A percentile compares a stretch with the other conserved stretches of the same genome.
phyloP scores from a whole-genome alignment of 2,888 invertebrate genomes.

The Stictocephala bisonia region DNA sequence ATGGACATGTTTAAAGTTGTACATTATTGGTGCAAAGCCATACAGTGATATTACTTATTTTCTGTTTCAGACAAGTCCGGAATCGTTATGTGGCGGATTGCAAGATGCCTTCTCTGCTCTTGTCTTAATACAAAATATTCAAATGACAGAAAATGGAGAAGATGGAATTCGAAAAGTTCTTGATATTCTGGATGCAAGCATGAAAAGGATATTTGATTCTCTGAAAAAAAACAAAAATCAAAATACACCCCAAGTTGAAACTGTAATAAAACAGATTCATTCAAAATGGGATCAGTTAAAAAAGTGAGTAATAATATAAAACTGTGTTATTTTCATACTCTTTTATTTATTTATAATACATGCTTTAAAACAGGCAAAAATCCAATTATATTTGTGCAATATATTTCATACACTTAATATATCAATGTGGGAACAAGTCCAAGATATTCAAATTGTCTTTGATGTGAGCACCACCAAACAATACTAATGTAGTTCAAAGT shows the following conservation, averaged over 20 bases:
- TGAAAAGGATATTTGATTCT: conserved; percentile 77
- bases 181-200: conserved; percentile 77
- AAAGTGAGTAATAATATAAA: conserved; percentile 63
- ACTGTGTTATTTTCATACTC: too few relatives aligned
- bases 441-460: too few relatives aligned
- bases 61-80: conserved; percentile 61
- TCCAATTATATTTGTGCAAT: too few relatives aligned
- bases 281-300: conserved; percentile 75
- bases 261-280: conserved; percentile 67
- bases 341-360: too few relatives aligned
- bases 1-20: too few relatives aligned
- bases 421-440: too few relatives aligned
- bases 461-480: too few relatives aligned
- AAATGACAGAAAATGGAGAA: conserved; percentile 66
- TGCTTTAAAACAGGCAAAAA: too few relatives aligned
- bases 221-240: conserved; percentile 74
- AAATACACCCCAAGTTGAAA: conserved; percentile 50
- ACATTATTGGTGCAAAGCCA: too few relatives aligned
- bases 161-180: conserved; percentile 78
- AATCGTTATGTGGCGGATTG: conserved; percentile 67
- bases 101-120: conserved; percentile 73
- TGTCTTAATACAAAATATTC: conserved; percentile 68
- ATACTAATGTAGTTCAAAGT: too few relatives aligned
- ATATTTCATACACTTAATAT: too few relatives aligned
- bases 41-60: too few relatives aligned